Evolutionary conservation across 2,113 vertebrate genomes (phyloP).

Genomic region (Donacobius atricapilla): DNA sequence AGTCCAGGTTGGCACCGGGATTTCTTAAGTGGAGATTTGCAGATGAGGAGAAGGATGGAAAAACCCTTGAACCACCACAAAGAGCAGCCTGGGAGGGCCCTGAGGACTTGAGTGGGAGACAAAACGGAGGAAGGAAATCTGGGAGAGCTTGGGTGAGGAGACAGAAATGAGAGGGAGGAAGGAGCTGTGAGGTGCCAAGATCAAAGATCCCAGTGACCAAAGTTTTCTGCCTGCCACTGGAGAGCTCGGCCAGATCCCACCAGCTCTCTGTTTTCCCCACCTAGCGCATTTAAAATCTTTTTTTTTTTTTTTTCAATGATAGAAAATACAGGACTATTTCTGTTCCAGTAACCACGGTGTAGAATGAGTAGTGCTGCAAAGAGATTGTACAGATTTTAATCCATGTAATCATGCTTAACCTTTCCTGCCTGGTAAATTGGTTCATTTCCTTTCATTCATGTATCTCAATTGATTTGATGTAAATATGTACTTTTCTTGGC

Average conservation of each 20-base stretch:
- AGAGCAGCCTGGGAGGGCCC: background rate
- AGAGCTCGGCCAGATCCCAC: background rate
- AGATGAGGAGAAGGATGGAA: background rate
- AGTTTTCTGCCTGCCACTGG: background rate
- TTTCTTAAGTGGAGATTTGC: background rate
- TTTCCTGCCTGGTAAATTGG: constrained; percentile 55
- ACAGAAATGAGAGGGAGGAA: background rate
- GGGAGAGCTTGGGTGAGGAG: background rate
- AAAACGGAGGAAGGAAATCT: background rate
- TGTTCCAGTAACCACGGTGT: background rate
- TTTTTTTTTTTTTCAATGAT: background rate
- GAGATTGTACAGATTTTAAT: constrained; percentile 43
- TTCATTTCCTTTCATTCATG: constrained; percentile 63
- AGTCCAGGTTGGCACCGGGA: background rate
- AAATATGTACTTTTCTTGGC: constrained; percentile 56
- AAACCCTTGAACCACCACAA: background rate
- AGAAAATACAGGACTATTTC: background rate
- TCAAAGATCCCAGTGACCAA: background rate
- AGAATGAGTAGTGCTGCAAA: background rate
- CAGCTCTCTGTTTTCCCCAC: background rate
- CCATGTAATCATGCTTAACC: constrained; percentile 65
- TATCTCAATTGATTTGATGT: constrained; percentile 50
- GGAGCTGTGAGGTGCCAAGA: background rate
- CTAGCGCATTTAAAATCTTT: background rate
- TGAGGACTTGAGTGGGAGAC: background rate